Percentiles rank a stretch among this genome's conserved stretches.
Conservation (phyloP, 2,113 vertebrate species). For the Sorex fumeus region DNA sequence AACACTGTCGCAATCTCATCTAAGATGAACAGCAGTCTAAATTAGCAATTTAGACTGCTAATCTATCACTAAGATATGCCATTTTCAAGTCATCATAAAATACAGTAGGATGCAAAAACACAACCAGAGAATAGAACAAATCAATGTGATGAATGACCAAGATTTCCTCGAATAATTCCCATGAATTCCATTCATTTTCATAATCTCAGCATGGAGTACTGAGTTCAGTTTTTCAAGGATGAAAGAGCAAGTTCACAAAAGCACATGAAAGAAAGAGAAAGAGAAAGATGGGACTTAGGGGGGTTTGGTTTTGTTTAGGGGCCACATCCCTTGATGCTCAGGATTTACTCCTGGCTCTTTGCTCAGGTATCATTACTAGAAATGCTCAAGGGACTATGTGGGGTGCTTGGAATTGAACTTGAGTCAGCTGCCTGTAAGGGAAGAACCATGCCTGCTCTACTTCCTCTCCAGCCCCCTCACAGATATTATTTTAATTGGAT, state of each 20-base stretch:
- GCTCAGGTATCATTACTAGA: no score
- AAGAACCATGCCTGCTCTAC: no score
- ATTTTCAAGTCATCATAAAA: conserved; percentile 33
- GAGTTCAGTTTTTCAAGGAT: background rate
- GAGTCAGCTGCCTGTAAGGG: no score
- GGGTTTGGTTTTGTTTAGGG: no score
- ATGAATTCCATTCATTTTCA: conserved; percentile 17
- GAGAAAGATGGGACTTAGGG: no score
- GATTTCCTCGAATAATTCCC: background rate
- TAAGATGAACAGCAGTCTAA: conserved; percentile 21
- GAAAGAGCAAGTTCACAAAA: conserved; percentile 35
- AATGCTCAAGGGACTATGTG: no score
- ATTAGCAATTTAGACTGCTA: conserved; percentile 16
- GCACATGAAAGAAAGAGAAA: background rate
- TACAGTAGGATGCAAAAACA: background rate
- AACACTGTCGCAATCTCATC: background rate
- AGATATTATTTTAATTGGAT: background rate
- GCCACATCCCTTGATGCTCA: no score
- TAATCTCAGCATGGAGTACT: conserved; percentile 30
- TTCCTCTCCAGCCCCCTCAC: background rate
- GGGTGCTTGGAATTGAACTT: no score
- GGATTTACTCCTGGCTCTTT: no score
- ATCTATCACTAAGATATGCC: background rate
- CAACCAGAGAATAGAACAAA: background rate
- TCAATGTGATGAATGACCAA: background rate